Conservation (phyloP, 30 jellyfish, hydroid and myxozoan species). For the Clytia hemisphaerica region DNA sequence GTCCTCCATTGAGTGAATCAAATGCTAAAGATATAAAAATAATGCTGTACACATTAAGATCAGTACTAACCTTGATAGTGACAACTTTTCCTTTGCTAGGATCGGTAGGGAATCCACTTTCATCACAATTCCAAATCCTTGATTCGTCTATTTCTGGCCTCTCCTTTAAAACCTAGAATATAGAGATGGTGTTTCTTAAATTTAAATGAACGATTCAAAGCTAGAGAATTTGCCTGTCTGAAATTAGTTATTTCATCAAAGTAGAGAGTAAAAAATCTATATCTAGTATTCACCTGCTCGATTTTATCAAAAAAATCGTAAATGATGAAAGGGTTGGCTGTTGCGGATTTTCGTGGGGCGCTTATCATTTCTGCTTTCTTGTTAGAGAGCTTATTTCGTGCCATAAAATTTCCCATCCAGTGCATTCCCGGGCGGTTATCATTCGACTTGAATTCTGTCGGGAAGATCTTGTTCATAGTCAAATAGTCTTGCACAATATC, state of each 20-base stretch:
- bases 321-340: conserved; percentile 36
- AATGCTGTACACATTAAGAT: too few relatives aligned
- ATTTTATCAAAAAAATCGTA: not conserved
- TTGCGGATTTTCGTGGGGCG: conserved; percentile 30
- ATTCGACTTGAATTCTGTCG: not conserved
- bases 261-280: too few relatives aligned
- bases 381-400: not conserved
- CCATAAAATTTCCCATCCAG: conserved; percentile 23
- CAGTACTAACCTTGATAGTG: too few relatives aligned
- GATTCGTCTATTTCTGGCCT: too few relatives aligned
- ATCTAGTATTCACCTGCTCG: too few relatives aligned
- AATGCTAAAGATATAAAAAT: too few relatives aligned
- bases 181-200: not conserved
- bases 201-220: not conserved
- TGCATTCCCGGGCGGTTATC: conserved; percentile 29
- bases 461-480: too few relatives aligned
- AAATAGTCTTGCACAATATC: too few relatives aligned
- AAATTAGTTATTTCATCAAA: not conserved
- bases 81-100: not conserved
- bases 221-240: not conserved
- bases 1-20: too few relatives aligned
- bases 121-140: conserved; percentile 11
- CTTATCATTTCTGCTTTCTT: conserved; percentile 29
- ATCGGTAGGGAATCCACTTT: not conserved
- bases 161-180: too few relatives aligned